Base-by-base conservation (phyloP, 2,113 vertebrate genomes). In the Mola mola region DNA sequence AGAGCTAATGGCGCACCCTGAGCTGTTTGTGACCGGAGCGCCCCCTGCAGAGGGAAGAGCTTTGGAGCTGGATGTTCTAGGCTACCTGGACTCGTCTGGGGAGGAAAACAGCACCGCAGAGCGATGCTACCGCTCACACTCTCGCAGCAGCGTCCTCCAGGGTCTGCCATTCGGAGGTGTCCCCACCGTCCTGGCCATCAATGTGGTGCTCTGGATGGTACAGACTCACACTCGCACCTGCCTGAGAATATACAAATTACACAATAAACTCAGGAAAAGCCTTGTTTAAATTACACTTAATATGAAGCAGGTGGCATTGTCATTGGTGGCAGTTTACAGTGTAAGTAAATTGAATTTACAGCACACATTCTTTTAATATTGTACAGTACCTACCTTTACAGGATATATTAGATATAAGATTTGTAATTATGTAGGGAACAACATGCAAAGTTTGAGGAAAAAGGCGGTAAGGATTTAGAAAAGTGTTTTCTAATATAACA, bases 91-190 rank as follows among this genome's bases (percentile, higher is more conserved):
- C 0, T 9, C 70, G 0, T 6, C 84, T 0, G 71, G 67, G 47
- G 83, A 88, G 4, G 87, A 38, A 22, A 97, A 96, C 89, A 78
- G 85, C 63, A 92, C 95, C 0, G 83, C 42, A 2, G 89, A 93
- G 0, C 89, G 91, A 21, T 99, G 97, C 69, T 98, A 95, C 79
- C 91, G 76, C 0, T 83, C 93, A 1, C 94, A 88, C 24, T 93
- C 94, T 10, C 94, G 24, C 75, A 96, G 90, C 89, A 95, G 94
- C 0, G 96, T 99, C 57, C 94, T 98, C 41, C 94, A 96, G 81
- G 97, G 96, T 2, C 91, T 98, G 82, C 94, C 96, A 0, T 98
- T 98, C 0, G 97, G 96, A 0, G 96, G 97, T 0, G 88, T 99
- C 51, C 97, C 96, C 56, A 98, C 96, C 0, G 96, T 99, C 48